Base-by-base conservation (phyloP, 1,140 invertebrate genomes). In the Oscheius sp. region DNA sequence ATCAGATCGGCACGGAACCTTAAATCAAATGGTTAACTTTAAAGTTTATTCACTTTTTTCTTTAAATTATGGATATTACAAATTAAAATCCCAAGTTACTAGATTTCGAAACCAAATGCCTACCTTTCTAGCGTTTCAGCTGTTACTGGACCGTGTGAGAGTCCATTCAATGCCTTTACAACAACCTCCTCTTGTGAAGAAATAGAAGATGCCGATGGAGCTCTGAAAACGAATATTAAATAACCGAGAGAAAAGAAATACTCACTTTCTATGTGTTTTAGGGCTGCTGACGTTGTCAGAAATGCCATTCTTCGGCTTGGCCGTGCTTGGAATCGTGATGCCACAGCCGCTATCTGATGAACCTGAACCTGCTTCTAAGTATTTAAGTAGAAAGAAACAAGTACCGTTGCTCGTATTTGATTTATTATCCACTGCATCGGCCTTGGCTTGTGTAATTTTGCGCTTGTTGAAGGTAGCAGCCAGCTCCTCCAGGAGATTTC, bases 1-100 rank as follows among this genome's bases (percentile, higher is more conserved):
- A 63, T 63, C 31, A 63, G 36, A 26, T 63, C 61, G 18, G 61
- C 61, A 32, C 36, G 32, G 61, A 63, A 63, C 31, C 61, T 63
- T 26, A 34, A 63, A 34, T 32, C 15, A 55, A 4, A 7, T 13
- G 7, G 23, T n/a, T n/a, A n/a, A n/a, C n/a, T n/a, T n/a, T n/a
- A n/a, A n/a, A n/a, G n/a, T n/a, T n/a, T n/a, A n/a, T n/a, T n/a
- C n/a, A n/a, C n/a, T n/a, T n/a, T n/a, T n/a, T n/a, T n/a, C n/a
- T n/a, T n/a, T n/a, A n/a, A n/a, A n/a, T n/a, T n/a, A n/a, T n/a
- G n/a, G n/a, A n/a, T n/a, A n/a, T n/a, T n/a, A n/a, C n/a, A n/a
- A n/a, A n/a, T n/a, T n/a, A n/a, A n/a, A n/a, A n/a, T n/a, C n/a
- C n/a, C n/a, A n/a, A n/a, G n/a, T n/a, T n/a, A n/a, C n/a, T n/a